Evolutionary conservation across 1,140 invertebrate genomes (phyloP).

Genomic region (Copidosoma floridanum): DNA sequence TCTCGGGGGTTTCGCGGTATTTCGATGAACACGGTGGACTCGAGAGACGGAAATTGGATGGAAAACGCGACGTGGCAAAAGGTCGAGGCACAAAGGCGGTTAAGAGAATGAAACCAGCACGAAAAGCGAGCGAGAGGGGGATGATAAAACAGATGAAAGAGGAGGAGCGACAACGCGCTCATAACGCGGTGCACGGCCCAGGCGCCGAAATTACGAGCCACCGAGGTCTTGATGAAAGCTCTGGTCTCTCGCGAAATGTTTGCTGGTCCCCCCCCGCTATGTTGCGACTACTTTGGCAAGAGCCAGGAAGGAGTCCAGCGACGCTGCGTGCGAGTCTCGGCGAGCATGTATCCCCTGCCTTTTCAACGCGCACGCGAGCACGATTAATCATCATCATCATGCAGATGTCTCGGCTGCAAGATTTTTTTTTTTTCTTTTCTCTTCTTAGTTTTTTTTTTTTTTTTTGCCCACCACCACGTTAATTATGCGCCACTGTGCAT

Average conservation of each 20-base stretch:
- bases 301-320: background rate
- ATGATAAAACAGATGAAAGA: conserved; percentile 17
- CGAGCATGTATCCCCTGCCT: no score
- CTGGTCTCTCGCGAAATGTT: conserved; percentile 29
- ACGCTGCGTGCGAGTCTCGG: background rate
- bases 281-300: background rate
- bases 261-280: background rate
- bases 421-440: no score
- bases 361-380: background rate
- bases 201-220: conserved; percentile 7
- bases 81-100: background rate
- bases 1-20: no score
- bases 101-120: no score
- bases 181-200: background rate
- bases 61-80: no score
- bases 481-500: no score
- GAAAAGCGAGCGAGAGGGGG: background rate
- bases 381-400: background rate
- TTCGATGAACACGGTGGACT: no score
- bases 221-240: conserved; percentile 31
- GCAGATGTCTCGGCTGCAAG: no score
- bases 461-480: no score
- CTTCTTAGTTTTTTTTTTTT: no score
- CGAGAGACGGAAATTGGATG: no score
- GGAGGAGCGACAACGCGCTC: background rate